Base-by-base conservation (phyloP, 2,113 vertebrate genomes). In the Indri indri region DNA sequence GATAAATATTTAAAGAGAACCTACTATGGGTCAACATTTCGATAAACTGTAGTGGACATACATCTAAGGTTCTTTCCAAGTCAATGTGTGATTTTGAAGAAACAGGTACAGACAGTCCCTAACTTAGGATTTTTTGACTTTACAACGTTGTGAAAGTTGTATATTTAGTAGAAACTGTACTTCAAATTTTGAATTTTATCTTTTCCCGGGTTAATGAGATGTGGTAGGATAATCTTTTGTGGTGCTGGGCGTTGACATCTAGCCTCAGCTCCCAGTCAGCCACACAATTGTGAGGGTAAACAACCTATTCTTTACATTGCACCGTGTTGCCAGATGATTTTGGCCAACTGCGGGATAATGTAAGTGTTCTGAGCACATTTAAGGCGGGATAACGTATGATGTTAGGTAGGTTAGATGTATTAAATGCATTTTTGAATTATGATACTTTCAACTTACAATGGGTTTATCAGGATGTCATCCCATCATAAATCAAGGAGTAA, bases 41-140 rank as follows among this genome's bases (percentile, higher is more conserved):
- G 57, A 85, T 89, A 66, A 76, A 30, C 7, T 50, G 34, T 82
- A 73, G 5, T 45, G 34, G 14, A 82, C 2, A 63, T 47, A 82
- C 2, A 63, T 47, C 4, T 71, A 76, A 89, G 34, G 18, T 45
- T 89, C 10, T 88, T 88, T 87, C 37, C 42, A 91, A 93, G 47
- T 91, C 57, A 93, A 47, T 52, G 14, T 4, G 85, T 82, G 30
- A 94, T 74, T 94, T 88, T 93, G 30, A 95, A 86, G 14, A 95
- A 96, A 77, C 10, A 50, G 8, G 25, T 45, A 45, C 25, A 45
- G 14, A 42, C 25, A 45, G 25, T 45, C 22, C 71, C 71, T 45
- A 25, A 74, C 71, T 45, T 45, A 42, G 40, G 42, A 30, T 47
- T 74, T 74, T 74, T 45, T 3, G 2, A 9, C 25, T 45, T 47